These are phyloP conservation scores for Coenobita brevimanus DNA, from an alignment of 1,140 invertebrate species.

Conservation along the genomic window DNA sequence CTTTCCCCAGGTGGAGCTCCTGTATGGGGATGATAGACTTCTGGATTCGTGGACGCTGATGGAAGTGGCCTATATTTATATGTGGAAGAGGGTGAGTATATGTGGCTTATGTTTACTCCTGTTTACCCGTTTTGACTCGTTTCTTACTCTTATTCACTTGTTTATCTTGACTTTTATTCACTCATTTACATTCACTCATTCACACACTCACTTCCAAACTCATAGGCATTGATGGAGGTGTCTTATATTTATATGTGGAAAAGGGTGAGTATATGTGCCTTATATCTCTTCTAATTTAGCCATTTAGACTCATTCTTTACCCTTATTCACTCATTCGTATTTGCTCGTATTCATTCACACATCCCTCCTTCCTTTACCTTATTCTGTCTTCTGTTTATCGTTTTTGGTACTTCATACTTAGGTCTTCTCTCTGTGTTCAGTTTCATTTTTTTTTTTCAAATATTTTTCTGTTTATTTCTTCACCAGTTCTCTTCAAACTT, in stretches of 20 bases:
- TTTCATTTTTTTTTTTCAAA: too few relatives aligned
- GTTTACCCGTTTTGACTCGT: neutral
- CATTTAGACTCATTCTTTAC: neutral
- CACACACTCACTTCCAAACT: slow-evolving; percentile 86
- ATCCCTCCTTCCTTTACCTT: neutral
- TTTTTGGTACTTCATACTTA: neutral
- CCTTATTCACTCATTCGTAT: neutral
- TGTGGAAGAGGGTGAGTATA: slow-evolving; percentile 84
- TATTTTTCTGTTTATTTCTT: too few relatives aligned
- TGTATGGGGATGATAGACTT: slow-evolving; percentile 87
- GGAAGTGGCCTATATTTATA: slow-evolving; percentile 96
- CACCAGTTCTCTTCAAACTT: too few relatives aligned
- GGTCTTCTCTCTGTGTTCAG: neutral
- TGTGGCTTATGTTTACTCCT: neutral
- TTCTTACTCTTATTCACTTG: neutral
- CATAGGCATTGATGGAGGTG: slow-evolving; percentile 94
- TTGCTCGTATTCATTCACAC: neutral
- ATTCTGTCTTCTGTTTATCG: neutral
- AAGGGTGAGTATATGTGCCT: slow-evolving; percentile 75
- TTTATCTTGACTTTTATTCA: neutral
- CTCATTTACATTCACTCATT: too few relatives aligned
- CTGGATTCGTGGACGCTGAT: slow-evolving; percentile 92
- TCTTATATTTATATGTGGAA: slow-evolving; percentile 97
- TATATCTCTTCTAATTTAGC: neutral
- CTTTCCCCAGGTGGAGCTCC: slow-evolving; percentile 80